These are phyloP conservation scores for Watersipora subatra DNA, from an alignment of 1,140 invertebrate genomes.

Conservation along the genomic window DNA sequence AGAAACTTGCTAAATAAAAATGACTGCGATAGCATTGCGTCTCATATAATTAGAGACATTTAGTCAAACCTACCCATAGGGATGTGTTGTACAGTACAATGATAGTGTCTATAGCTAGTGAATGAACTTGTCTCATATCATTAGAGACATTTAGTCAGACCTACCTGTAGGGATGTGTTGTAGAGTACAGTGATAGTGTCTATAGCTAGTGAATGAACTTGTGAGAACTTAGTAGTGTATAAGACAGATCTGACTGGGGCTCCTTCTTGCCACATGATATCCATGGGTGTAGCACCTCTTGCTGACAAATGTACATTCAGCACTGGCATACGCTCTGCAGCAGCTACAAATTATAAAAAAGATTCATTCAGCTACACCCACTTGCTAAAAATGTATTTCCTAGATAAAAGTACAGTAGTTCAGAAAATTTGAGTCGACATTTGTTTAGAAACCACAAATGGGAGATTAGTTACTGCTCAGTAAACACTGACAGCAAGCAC, in stretches of 20 bases:
- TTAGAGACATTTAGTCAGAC: too few relatives aligned
- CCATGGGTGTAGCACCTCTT: constrained; percentile 15
- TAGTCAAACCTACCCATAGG: constrained; percentile 12
- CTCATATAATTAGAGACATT: too few relatives aligned
- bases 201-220: constrained; percentile 14
- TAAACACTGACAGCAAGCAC: too few relatives aligned
- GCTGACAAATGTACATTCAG: constrained; percentile 21
- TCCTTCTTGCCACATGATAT: constrained; percentile 21
- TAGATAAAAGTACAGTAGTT: too few relatives aligned
- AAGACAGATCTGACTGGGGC: constrained; percentile 26
- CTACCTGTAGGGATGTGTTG: constrained; percentile 17
- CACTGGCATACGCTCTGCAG: constrained; percentile 20
- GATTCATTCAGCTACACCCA: too few relatives aligned
- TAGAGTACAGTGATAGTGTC: constrained; percentile 22
- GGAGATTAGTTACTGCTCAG: too few relatives aligned
- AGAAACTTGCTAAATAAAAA: too few relatives aligned
- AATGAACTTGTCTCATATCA: too few relatives aligned
- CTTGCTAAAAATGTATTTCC: too few relatives aligned
- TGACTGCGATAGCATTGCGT: too few relatives aligned
- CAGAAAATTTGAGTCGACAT: too few relatives aligned
- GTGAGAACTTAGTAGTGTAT: constrained; percentile 19
- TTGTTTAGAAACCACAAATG: too few relatives aligned
- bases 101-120: constrained; percentile 14
- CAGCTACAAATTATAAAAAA: constrained; percentile 7
- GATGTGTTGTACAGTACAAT: constrained; percentile 22